Conservation (phyloP, 2,113 vertebrate species). For the Tricholaema leucomelas region DNA sequence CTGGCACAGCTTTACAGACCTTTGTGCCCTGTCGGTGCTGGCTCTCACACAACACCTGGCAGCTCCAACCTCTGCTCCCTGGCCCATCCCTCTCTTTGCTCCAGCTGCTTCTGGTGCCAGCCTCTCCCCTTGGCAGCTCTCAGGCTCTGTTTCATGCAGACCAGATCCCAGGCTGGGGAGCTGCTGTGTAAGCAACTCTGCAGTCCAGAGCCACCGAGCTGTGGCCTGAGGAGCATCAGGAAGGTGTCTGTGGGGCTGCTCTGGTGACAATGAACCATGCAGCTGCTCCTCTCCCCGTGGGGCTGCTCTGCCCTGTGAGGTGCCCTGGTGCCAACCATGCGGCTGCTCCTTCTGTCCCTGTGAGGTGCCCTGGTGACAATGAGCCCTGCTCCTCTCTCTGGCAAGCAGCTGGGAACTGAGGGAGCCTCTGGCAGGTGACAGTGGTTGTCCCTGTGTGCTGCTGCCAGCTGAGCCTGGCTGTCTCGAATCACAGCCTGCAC, state of each 20-base stretch:
- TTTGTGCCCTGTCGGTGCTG: not conserved
- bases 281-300: too few species aligned
- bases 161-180: not conserved
- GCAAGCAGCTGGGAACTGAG: not conserved
- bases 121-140: not conserved
- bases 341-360: too few species aligned
- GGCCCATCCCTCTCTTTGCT: not conserved
- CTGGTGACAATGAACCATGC: too few species aligned
- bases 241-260: accelerated
- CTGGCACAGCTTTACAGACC: not conserved
- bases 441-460: not conserved
- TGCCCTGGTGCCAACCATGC: too few species aligned
- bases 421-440: not conserved
- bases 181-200: not conserved
- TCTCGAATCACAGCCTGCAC: too few species aligned
- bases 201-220: not conserved
- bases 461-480: accelerated
- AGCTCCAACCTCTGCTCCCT: not conserved
- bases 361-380: not conserved
- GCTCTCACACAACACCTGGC: not conserved
- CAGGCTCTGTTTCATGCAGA: not conserved
- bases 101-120: not conserved
- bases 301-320: too few species aligned
- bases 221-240: not conserved
- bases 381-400: not conserved